phyloP scores from a whole-genome alignment of 2,113 vertebrate species.

The Chinchilla lanigera region DNA sequence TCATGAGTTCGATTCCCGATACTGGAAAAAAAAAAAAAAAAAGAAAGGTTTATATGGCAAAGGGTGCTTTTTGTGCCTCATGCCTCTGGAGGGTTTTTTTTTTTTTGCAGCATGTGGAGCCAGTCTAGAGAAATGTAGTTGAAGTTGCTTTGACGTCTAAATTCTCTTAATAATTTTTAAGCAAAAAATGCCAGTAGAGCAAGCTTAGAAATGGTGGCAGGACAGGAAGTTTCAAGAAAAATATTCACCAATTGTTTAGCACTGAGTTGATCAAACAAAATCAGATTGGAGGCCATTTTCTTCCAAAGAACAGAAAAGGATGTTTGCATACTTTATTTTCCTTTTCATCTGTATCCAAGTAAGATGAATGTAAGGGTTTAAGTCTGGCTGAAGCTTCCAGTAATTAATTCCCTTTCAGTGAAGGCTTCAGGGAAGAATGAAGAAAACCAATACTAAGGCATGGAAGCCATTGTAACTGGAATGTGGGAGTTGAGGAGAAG shows the following conservation, averaged over 20 bases:
- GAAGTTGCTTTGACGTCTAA: conserved; percentile 14
- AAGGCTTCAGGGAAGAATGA: background rate
- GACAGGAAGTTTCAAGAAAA: conserved; percentile 48
- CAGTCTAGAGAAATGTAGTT: background rate
- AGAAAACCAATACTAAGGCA: background rate
- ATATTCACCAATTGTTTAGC: conserved; percentile 60
- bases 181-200: conserved; percentile 7
- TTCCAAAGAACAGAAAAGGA: conserved; percentile 40
- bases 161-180: conserved; percentile 13
- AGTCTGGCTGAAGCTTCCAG: background rate
- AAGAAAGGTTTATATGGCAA: background rate
- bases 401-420: background rate
- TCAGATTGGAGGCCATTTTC: background rate
- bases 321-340: conserved; percentile 73
- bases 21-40: no score
- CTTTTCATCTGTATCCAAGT: conserved; percentile 70
- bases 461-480: background rate
- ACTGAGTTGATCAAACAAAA: conserved; percentile 41
- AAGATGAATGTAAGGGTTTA: background rate
- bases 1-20: no score
- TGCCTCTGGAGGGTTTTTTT: background rate
- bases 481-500: background rate
- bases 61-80: background rate
- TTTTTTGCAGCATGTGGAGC: background rate
- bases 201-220: background rate